Conservation (phyloP, 1,140 invertebrate genomes). For the Apolygus lucorum region DNA sequence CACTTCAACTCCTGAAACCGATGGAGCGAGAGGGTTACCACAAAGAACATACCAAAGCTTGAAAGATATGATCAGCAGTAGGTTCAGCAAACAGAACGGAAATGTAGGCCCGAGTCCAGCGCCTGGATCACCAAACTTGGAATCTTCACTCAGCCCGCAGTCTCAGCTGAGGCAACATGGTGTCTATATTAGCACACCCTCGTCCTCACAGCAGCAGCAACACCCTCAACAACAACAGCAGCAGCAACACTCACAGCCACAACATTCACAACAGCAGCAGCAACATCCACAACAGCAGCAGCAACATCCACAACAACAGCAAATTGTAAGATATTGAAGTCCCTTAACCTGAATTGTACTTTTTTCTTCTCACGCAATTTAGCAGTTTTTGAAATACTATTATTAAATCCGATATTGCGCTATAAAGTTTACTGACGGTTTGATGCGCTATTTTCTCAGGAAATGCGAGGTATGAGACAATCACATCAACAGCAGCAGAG, state of each 20-base stretch:
- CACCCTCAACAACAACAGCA: slow-evolving; percentile 17
- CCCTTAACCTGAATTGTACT: too few species aligned
- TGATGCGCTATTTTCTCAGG: slow-evolving; percentile 11
- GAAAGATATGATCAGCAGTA: slow-evolving; percentile 75
- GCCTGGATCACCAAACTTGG: not conserved
- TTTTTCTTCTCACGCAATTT: too few species aligned
- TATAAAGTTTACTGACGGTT: too few species aligned
- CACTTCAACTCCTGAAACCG: slow-evolving; percentile 34
- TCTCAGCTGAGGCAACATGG: slow-evolving; percentile 35
- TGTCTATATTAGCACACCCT: slow-evolving; percentile 31
- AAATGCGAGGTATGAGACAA: not conserved
- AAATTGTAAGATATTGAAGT: too few species aligned
- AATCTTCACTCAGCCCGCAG: slow-evolving; percentile 32
- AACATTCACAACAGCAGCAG: too few species aligned
- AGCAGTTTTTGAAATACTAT: too few species aligned
- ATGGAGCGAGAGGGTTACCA: slow-evolving; percentile 36
- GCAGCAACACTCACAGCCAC: too few species aligned
- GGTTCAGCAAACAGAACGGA: slow-evolving; percentile 48
- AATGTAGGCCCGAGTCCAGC: slow-evolving; percentile 24
- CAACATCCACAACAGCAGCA: too few species aligned
- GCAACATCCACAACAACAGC: too few species aligned
- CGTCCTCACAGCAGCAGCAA: not conserved
- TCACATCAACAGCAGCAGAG: slow-evolving; percentile 19
- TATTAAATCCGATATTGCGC: too few species aligned
- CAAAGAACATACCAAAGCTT: slow-evolving; percentile 66